Percentiles rank a stretch among this genome's conserved stretches.
Conservation (phyloP, 92 coral and sea anemone genomes). For the Chrysogorgia sp. region DNA sequence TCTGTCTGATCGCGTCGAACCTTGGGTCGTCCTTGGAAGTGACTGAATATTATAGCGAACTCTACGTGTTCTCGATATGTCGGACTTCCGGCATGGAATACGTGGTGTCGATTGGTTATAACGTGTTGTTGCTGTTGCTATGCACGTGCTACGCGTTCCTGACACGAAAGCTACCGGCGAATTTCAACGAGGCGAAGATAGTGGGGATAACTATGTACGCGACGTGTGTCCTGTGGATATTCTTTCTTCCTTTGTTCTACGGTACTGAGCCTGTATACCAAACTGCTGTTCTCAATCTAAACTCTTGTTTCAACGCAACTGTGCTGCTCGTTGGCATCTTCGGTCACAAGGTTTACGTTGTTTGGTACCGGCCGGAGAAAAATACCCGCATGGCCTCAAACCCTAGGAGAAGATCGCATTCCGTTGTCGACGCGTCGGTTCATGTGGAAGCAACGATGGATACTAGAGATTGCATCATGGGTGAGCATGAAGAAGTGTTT, state of each 20-base stretch:
- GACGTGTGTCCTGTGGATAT: conserved; percentile 89
- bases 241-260: conserved; percentile 84
- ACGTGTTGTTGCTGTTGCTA: conserved; percentile 69
- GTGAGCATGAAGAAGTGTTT: neutral
- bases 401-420: conserved; percentile 29
- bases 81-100: conserved; percentile 79
- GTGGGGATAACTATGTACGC: conserved; percentile 97
- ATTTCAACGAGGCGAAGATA: conserved; percentile 94
- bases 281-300: conserved; percentile 71
- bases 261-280: conserved; percentile 81
- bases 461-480: neutral
- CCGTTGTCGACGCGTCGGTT: neutral
- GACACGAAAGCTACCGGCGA: conserved; percentile 98
- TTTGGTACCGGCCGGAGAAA: conserved; percentile 81
- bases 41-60: conserved; percentile 72
- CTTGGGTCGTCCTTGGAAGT: conserved; percentile 76
- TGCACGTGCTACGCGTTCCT: conserved; percentile 90
- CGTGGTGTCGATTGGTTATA: conserved; percentile 77
- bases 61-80: conserved; percentile 80
- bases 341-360: conserved; percentile 90
- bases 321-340: conserved; percentile 90
- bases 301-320: conserved; percentile 82
- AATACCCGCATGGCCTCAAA: conserved; percentile 63
- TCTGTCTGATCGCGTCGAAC: conserved; percentile 71
- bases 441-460: neutral